These are phyloP conservation scores for Limonius californicus DNA, from an alignment of 1,140 invertebrate genomes.

Conservation along the genomic window DNA sequence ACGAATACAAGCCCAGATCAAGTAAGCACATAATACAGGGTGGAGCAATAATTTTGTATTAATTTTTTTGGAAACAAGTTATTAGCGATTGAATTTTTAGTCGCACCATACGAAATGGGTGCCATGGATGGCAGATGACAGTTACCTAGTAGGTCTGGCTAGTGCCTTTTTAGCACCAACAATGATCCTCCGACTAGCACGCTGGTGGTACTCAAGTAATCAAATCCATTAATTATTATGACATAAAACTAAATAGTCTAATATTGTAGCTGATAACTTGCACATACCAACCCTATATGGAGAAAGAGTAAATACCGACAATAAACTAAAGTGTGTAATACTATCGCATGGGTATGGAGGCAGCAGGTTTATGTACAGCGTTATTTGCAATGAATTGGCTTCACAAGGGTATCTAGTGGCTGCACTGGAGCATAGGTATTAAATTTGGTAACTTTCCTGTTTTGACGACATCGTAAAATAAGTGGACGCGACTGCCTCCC, in stretches of 20 bases:
- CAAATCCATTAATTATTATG: background rate
- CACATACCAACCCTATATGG: constrained; percentile 56
- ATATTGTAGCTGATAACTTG: background rate
- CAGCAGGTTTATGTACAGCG: constrained; percentile 58
- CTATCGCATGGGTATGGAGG: constrained; percentile 67
- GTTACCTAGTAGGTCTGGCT: constrained; percentile 55
- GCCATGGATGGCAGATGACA: constrained; percentile 55
- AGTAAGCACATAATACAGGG: too few relatives aligned
- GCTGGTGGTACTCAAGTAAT: constrained; percentile 37
- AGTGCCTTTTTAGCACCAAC: constrained; percentile 50
- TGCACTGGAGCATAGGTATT: constrained; percentile 61
- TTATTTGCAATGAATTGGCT: constrained; percentile 59
- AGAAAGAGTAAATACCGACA: constrained; percentile 39
- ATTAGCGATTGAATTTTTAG: too few relatives aligned
- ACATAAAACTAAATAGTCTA: too few relatives aligned
- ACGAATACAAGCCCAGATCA: constrained; percentile 33
- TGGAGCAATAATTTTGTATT: too few relatives aligned
- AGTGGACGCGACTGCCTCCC: too few relatives aligned
- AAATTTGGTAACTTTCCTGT: too few relatives aligned
- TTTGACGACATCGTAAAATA: too few relatives aligned
- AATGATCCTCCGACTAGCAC: constrained; percentile 49
- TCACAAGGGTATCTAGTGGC: constrained; percentile 66
- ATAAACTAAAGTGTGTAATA: constrained; percentile 57
- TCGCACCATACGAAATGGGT: constrained; percentile 49
- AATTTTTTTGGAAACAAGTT: too few relatives aligned